Evolutionary conservation across 2,113 vertebrate genomes (phyloP).

Genomic region (Numenius arquata): DNA sequence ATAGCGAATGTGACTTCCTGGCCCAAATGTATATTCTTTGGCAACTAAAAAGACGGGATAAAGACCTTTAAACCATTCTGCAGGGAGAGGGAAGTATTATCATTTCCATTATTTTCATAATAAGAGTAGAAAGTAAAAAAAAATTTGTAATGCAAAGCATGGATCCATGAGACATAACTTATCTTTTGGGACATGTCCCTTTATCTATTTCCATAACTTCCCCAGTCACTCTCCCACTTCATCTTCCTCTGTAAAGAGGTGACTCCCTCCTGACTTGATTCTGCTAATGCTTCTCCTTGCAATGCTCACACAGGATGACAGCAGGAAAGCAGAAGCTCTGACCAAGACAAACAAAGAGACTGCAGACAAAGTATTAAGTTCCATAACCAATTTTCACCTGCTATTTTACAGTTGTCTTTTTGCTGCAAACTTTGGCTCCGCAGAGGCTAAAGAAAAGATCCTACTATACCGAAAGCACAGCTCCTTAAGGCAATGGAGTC

Average conservation of each 20-base stretch:
- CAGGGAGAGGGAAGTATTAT: not conserved
- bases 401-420: not conserved
- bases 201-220: not conserved
- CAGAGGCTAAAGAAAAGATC: not conserved
- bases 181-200: not conserved
- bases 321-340: not conserved
- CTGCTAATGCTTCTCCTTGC: not conserved
- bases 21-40: slow-evolving; percentile 80
- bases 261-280: not conserved
- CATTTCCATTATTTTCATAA: not conserved
- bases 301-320: not conserved
- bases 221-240: not conserved
- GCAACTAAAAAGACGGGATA: slow-evolving; percentile 69
- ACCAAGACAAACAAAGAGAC: not conserved
- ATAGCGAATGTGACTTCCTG: slow-evolving; percentile 79
- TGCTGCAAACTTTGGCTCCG: not conserved
- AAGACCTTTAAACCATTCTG: not conserved
- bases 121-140: not conserved
- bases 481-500: not conserved
- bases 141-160: not conserved
- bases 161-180: not conserved
- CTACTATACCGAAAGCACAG: not conserved
- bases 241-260: not conserved
- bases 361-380: not conserved
- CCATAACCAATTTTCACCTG: not conserved